phyloP scores from a whole-genome alignment of 2,113 vertebrate species.

The Sinocyclocheilus anshuiensis region DNA sequence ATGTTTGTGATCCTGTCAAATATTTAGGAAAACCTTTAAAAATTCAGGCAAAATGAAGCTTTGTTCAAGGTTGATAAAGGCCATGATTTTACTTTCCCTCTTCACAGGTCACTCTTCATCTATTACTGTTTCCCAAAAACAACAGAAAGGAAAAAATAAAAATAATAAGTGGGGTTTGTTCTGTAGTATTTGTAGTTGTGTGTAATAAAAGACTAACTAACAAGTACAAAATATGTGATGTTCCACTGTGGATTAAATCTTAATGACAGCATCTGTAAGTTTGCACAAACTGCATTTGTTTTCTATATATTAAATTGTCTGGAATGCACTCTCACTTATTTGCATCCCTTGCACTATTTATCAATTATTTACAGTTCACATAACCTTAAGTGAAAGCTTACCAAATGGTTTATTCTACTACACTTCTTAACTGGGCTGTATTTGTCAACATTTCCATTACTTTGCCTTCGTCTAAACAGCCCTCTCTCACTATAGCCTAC shows the following conservation, averaged over 20 bases:
- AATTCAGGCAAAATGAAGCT: not conserved
- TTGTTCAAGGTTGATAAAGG: not conserved
- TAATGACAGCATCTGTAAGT: not conserved
- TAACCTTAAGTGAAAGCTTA: not conserved
- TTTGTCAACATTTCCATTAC: not conserved
- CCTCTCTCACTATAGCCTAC: not conserved
- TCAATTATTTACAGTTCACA: not conserved
- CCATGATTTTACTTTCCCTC: not conserved
- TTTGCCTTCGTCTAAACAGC: not conserved
- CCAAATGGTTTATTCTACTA: not conserved
- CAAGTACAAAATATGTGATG: not conserved
- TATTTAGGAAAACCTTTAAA: not conserved
- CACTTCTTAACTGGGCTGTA: not conserved
- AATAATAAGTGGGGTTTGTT: not conserved
- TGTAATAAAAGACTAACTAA: not conserved
- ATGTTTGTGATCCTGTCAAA: not conserved
- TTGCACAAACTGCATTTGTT: not conserved
- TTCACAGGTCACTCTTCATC: not conserved
- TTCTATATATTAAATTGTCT: not conserved
- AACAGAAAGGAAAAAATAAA: not conserved
- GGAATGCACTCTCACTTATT: too few species aligned
- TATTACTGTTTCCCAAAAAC: not conserved
- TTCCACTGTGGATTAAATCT: not conserved
- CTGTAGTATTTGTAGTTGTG: not conserved
- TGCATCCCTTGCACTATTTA: not conserved